Conservation (phyloP, 2,113 vertebrate genomes). For the Patagioenas fasciata region DNA sequence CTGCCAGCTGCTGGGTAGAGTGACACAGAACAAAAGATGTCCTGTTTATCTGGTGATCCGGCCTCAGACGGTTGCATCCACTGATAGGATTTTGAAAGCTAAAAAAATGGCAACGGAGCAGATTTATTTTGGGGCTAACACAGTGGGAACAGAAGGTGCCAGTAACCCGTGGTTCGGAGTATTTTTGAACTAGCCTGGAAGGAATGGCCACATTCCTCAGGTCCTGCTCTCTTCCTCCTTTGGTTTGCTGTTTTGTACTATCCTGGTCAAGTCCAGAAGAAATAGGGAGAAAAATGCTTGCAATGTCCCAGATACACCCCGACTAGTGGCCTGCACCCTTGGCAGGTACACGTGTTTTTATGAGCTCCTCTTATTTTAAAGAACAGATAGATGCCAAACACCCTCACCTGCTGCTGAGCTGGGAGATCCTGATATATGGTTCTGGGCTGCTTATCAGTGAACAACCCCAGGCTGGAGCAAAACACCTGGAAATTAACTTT, state of each 20-base stretch:
- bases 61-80: background rate
- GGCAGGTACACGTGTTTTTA: background rate
- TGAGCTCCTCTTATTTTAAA: background rate
- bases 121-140: background rate
- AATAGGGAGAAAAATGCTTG: background rate
- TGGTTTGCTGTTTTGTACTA: background rate
- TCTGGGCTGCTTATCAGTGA: accelerated
- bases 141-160: background rate
- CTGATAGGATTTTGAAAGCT: background rate
- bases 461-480: background rate
- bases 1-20: background rate
- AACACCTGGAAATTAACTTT: background rate
- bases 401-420: background rate
- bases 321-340: accelerated
- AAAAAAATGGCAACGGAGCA: background rate
- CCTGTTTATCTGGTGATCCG: slow-evolving; percentile 14
- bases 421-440: accelerated
- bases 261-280: background rate
- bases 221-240: background rate
- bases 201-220: background rate
- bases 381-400: background rate
- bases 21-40: slow-evolving; percentile 7
- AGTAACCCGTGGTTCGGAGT: background rate
- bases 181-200: slow-evolving; percentile 11
- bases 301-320: background rate